Conservation (phyloP, 2,888 invertebrate genomes). For the Trimorus sp. region DNA sequence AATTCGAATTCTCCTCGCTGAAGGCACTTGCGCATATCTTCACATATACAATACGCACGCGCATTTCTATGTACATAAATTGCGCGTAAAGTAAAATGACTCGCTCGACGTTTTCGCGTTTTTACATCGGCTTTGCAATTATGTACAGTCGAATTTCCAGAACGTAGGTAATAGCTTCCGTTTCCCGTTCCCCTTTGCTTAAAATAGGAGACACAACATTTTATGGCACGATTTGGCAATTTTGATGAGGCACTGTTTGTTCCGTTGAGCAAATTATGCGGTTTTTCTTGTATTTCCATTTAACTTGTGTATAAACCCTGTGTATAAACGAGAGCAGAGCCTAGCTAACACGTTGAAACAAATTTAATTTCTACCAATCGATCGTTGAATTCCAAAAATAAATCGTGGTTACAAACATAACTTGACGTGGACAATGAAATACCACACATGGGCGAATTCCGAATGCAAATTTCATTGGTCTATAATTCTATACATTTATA, state of each 20-base stretch:
- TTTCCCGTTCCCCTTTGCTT: conserved; percentile 1
- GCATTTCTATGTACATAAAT: conserved; percentile 63
- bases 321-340: conserved; percentile 41
- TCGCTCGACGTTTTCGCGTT: conserved; percentile 41
- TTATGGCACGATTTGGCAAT: conserved; percentile 57
- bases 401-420: conserved; percentile 31
- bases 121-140: conserved; percentile 52
- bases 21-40: conserved; percentile 72
- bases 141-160: conserved; percentile 50
- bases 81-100: conserved; percentile 49
- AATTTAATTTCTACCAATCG: background rate
- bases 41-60: conserved; percentile 74
- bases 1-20: conserved; percentile 71
- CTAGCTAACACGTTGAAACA: conserved; percentile 6
- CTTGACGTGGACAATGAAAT: conserved; percentile 17
- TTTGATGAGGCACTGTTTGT: conserved; percentile 52
- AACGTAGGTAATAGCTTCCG: conserved; percentile 11
- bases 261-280: conserved; percentile 45
- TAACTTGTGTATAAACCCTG: background rate
- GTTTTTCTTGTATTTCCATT: conserved; percentile 13
- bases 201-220: conserved; percentile 9
- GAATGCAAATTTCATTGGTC: conserved; percentile 15
- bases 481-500: conserved; percentile 32
- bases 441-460: background rate
- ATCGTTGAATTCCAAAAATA: conserved; percentile 25